These are phyloP conservation scores for Chinchilla lanigera DNA, from an alignment of 2,113 vertebrate genomes.

Conservation along the genomic window DNA sequence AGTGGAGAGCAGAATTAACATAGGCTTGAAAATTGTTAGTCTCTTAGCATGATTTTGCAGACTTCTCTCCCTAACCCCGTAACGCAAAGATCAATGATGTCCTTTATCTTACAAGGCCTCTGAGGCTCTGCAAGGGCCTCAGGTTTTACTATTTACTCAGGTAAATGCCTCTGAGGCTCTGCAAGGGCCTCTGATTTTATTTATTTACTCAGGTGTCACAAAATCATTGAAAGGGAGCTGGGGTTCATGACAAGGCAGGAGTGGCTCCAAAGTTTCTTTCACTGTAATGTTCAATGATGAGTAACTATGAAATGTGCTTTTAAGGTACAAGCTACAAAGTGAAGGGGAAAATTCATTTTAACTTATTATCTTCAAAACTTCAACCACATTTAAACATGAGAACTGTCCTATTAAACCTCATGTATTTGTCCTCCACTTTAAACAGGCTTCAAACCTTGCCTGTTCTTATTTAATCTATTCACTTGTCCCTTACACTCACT, in stretches of 20 bases:
- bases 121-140: background rate
- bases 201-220: background rate
- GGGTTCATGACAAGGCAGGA: background rate
- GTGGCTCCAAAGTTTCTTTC: background rate
- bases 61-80: background rate
- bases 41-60: background rate
- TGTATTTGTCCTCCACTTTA: background rate
- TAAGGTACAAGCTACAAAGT: background rate
- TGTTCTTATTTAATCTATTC: background rate
- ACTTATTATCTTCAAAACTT: background rate
- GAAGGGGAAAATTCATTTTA: background rate
- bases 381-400: background rate
- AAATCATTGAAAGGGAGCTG: background rate
- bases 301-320: background rate
- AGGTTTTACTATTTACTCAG: too few species aligned
- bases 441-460: background rate
- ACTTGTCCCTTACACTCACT: background rate
- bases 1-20: background rate
- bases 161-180: background rate
- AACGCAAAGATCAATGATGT: background rate
- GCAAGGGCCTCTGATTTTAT: too few species aligned
- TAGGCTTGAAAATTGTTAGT: background rate
- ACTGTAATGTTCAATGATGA: background rate
- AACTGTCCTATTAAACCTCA: background rate
- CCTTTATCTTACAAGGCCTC: background rate